These are phyloP conservation scores for Centruroides sculpturatus DNA, from an alignment of 1,140 invertebrate genomes.

Conservation along the genomic window DNA sequence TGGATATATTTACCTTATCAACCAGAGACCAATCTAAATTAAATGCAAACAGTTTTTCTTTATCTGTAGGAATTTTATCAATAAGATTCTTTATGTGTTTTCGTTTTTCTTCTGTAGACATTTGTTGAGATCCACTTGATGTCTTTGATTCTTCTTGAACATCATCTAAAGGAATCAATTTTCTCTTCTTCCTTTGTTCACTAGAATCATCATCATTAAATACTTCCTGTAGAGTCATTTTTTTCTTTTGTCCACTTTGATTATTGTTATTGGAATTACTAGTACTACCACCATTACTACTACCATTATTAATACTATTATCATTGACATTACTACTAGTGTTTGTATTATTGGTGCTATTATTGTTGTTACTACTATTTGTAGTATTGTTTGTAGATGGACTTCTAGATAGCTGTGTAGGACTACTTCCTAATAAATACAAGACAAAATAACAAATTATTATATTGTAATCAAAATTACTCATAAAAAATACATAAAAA, in stretches of 20 bases:
- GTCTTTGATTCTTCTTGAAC: constrained; percentile 3
- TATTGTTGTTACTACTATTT: neutral
- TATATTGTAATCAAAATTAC: too few relatives aligned
- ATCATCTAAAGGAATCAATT: constrained; percentile 56
- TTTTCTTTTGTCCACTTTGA: constrained; percentile 40
- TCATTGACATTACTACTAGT: neutral
- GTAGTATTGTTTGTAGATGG: neutral
- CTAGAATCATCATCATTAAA: constrained; percentile 79
- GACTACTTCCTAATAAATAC: constrained; percentile 6
- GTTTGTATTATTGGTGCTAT: neutral
- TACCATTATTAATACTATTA: neutral
- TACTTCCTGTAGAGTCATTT: constrained; percentile 70
- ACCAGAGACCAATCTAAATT: constrained; percentile 81
- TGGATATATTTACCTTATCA: constrained; percentile 43
- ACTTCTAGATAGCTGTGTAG: constrained; percentile 6
- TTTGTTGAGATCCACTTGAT: constrained; percentile 1
- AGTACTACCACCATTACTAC: neutral
- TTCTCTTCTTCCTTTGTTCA: constrained; percentile 48
- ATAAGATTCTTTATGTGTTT: constrained; percentile 93
- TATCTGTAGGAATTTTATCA: constrained; percentile 95
- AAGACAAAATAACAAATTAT: neutral
- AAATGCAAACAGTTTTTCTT: constrained; percentile 87
- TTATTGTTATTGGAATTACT: constrained; percentile 1
- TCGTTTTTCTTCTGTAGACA: constrained; percentile 66
- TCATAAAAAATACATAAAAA: too few relatives aligned